These are phyloP conservation scores for Spicauda simplicius DNA, from an alignment of 2,888 invertebrate species.

Conservation along the genomic window DNA sequence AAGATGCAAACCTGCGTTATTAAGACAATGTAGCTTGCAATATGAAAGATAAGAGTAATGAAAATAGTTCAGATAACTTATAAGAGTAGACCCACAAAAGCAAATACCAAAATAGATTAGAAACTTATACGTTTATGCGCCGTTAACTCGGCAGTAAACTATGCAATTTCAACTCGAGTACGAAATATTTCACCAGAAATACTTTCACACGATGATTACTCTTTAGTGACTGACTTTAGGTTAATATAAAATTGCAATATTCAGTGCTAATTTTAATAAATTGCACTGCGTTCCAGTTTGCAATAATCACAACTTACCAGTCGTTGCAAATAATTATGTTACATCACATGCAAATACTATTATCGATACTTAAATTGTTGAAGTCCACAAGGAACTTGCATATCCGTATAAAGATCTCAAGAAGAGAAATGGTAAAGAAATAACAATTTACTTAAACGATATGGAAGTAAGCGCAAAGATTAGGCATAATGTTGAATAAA, in stretches of 20 bases:
- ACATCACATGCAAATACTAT: conserved; percentile 4
- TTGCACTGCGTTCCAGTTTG: conserved; percentile 4
- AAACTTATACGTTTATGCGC: neutral
- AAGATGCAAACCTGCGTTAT: no score
- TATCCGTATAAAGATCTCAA: neutral
- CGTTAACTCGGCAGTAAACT: neutral
- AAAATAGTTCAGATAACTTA: no score
- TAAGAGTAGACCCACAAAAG: neutral
- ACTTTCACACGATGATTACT: conserved; percentile 1
- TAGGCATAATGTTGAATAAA: neutral
- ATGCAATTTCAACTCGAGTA: neutral
- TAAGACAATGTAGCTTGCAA: neutral
- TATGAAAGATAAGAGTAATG: no score
- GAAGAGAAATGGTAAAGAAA: neutral
- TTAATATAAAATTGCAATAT: conserved; percentile 4
- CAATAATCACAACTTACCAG: conserved; percentile 13
- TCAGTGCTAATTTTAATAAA: conserved; percentile 19
- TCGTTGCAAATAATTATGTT: no score
- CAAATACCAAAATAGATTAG: neutral
- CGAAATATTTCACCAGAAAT: neutral
- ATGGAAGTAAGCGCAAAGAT: neutral
- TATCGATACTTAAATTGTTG: no score
- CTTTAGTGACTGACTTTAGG: neutral
- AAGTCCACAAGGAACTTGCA: no score
- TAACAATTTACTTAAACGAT: neutral